These are phyloP conservation scores for Colletes gigas DNA, from an alignment of 1,140 invertebrate genomes.

Conservation along the genomic window DNA sequence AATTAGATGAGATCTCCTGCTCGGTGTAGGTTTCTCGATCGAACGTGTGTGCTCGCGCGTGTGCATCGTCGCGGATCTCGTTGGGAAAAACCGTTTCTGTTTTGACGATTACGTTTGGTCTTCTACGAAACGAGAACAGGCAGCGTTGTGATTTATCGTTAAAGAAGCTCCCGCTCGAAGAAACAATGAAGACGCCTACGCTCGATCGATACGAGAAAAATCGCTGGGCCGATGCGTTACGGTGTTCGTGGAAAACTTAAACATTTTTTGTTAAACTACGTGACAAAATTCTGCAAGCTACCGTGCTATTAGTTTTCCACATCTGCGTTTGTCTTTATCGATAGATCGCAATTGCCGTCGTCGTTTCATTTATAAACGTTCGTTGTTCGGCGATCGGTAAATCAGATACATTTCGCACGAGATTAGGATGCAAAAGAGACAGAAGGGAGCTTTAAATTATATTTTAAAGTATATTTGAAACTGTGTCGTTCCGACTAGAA, in stretches of 20 bases:
- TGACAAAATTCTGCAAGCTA: not conserved
- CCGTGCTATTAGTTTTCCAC: not conserved
- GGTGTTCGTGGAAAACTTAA: not conserved
- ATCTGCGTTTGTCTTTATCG: not conserved
- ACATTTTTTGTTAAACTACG: too few species aligned
- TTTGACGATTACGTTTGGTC: constrained; percentile 21
- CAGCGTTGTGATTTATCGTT: constrained; percentile 18
- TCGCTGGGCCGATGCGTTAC: not conserved
- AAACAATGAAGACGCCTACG: not conserved
- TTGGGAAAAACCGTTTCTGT: constrained; percentile 2
- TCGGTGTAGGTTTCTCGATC: not conserved
- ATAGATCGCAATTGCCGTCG: too few species aligned
- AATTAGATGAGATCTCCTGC: constrained; percentile 27
- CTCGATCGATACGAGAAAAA: constrained; percentile 20
- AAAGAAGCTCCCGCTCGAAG: constrained; percentile 7
- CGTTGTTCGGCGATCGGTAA: not conserved
- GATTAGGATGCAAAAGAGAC: not conserved
- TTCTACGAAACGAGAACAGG: constrained; percentile 1
- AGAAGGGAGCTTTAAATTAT: not conserved
- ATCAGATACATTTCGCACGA: not conserved
- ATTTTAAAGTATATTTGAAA: not conserved
- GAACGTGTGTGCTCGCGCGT: not conserved
- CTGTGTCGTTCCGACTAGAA: not conserved
- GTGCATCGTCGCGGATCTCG: not conserved
- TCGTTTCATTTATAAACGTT: not conserved